These are phyloP conservation scores for Plotosus lineatus DNA, from an alignment of 2,113 vertebrate genomes.

Conservation along the genomic window DNA sequence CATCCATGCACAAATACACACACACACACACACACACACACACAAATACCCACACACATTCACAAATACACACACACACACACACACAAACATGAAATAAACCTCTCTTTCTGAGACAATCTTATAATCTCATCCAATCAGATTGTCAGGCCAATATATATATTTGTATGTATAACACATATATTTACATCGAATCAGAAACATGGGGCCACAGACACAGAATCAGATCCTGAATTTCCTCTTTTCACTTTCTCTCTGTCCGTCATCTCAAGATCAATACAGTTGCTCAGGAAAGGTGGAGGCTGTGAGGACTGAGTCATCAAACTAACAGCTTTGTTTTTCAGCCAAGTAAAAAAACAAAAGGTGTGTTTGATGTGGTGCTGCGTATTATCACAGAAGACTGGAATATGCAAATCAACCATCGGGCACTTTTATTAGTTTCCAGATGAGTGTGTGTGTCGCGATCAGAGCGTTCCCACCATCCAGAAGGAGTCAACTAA, in stretches of 20 bases:
- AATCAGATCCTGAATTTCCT: background rate
- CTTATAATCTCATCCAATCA: background rate
- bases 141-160: conserved; percentile 17
- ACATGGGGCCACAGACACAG: background rate
- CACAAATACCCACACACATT: conserved; percentile 1
- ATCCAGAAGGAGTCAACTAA: background rate
- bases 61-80: background rate
- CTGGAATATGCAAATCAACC: background rate
- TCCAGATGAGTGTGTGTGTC: background rate
- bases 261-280: conserved; percentile 12
- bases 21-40: conserved; percentile 8
- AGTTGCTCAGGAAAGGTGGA: conserved; percentile 24
- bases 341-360: background rate
- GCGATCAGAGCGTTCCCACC: too few species aligned
- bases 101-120: background rate
- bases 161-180: too few species aligned
- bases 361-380: background rate
- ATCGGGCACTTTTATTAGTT: background rate
- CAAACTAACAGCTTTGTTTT: background rate
- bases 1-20: too few species aligned
- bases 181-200: background rate
- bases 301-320: conserved; percentile 4
- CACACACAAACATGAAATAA: too few species aligned
- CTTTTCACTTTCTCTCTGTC: background rate
- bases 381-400: background rate